Evolutionary conservation across 2,888 invertebrate genomes (phyloP), one percentile per base, ranked within the genome.

Genomic region (Acholoe squamosa): DNA sequence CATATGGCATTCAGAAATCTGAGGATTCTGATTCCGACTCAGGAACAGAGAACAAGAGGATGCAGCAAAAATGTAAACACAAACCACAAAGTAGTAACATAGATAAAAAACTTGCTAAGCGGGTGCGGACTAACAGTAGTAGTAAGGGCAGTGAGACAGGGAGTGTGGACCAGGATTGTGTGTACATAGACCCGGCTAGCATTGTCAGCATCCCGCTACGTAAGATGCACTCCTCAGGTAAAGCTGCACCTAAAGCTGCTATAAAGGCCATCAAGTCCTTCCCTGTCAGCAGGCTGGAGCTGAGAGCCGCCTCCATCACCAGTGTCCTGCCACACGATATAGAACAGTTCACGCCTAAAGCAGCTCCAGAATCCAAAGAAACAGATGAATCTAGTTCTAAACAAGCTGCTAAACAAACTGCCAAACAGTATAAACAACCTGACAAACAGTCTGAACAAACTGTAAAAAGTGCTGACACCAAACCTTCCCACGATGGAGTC

Each of bases 91-190:
- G 43, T 43, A n/a, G n/a, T n/a, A n/a, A n/a, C n/a, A n/a, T 80
- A 80, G 43, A 10, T 34, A 80, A 80, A 34, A 80, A 80, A 43
- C 80, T 43, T 33, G 80, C n/a, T 34, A 80, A 80, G n/a, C 33
- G 80, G 33, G 33, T 34, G 22, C 33, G 43, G 80, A 80, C 80
- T 7, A 80, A 34, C 25, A 43, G 43, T n/a, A 25, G 43, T 19
- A 43, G 22, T 34, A 33, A 43, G 43, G 19, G 33, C 16, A 80
- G 80, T 80, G 80, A 80, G 34, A 80, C 33, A 19, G 43, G 80
- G 7, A 80, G 80, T 52, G 86, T 54, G n/a, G 86, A 84, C 51
- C 84, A 43, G 19, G 84, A 86, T 28, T 86, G 86, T 52, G 86
- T 86, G 0, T 86, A 86, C 25, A 86, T 86, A 25, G 86, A 86